Evolutionary conservation across 2,113 vertebrate species (phyloP).

Genomic region (Ptilorrhoa leucosticta): DNA sequence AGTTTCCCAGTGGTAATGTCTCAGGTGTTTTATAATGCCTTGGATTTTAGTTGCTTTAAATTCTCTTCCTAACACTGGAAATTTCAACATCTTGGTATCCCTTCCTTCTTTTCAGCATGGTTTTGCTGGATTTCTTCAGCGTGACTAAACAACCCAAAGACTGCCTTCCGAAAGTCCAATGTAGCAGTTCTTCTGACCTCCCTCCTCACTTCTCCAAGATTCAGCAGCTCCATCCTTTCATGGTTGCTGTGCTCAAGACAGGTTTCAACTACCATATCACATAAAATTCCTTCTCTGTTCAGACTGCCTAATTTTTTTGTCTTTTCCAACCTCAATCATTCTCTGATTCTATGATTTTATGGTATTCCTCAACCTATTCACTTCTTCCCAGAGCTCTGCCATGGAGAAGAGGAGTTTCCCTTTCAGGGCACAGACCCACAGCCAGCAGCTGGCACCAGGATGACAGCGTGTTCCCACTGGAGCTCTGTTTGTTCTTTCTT

Average conservation of each 20-base stretch:
- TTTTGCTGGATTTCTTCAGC: neutral
- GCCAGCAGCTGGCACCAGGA: neutral
- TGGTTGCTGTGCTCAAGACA: neutral
- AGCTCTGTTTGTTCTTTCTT: neutral
- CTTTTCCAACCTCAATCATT: neutral
- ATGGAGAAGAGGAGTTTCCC: neutral
- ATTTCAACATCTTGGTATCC: neutral
- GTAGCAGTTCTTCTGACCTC: accelerated
- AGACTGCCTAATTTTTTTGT: neutral
- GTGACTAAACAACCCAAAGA: neutral
- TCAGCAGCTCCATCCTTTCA: neutral
- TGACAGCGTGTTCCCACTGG: accelerated
- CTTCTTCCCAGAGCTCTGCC: neutral
- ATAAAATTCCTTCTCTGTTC: neutral
- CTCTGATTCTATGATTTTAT: neutral
- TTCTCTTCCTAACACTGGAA: neutral
- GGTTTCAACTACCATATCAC: neutral
- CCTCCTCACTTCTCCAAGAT: neutral
- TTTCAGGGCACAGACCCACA: too few relatives aligned
- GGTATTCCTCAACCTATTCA: neutral
- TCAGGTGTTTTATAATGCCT: neutral
- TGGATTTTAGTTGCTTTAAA: neutral
- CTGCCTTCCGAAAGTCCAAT: neutral
- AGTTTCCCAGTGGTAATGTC: neutral
- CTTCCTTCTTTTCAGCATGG: neutral